Percentiles rank a stretch among this genome's conserved stretches.
Evolutionary conservation across 2,113 vertebrate genomes (phyloP).

Genomic region (Peromyscus polionotus): DNA sequence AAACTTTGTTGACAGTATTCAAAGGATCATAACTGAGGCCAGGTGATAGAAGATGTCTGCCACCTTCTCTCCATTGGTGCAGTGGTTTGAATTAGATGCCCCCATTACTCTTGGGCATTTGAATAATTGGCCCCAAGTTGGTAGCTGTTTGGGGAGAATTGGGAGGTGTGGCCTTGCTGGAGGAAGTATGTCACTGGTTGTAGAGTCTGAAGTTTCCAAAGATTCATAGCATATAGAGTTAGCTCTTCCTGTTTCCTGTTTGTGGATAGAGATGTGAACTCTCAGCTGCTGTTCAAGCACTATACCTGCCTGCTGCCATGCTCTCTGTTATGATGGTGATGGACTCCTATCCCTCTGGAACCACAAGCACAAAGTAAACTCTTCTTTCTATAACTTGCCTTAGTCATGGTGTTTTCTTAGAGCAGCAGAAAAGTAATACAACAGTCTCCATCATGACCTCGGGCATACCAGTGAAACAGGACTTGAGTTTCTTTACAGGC

Average conservation of each 20-base stretch:
- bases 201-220: neutral
- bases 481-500: neutral
- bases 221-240: neutral
- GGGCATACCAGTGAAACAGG: neutral
- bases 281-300: neutral
- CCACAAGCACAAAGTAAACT: neutral
- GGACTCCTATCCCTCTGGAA: neutral
- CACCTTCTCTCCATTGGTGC: neutral
- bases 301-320: neutral
- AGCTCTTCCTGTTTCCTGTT: neutral
- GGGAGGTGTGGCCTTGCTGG: neutral
- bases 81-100: neutral
- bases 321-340: neutral
- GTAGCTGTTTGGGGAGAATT: neutral
- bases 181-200: neutral
- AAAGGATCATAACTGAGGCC: neutral
- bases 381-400: neutral
- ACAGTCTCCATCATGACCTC: no score
- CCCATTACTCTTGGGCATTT: neutral
- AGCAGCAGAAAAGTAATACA: neutral
- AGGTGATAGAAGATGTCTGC: neutral
- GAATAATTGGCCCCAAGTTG: neutral
- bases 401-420: neutral
- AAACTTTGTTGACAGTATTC: neutral
- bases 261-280: neutral